phyloP scores from a whole-genome alignment of 1,140 invertebrate genomes.

The Physella acuta region DNA sequence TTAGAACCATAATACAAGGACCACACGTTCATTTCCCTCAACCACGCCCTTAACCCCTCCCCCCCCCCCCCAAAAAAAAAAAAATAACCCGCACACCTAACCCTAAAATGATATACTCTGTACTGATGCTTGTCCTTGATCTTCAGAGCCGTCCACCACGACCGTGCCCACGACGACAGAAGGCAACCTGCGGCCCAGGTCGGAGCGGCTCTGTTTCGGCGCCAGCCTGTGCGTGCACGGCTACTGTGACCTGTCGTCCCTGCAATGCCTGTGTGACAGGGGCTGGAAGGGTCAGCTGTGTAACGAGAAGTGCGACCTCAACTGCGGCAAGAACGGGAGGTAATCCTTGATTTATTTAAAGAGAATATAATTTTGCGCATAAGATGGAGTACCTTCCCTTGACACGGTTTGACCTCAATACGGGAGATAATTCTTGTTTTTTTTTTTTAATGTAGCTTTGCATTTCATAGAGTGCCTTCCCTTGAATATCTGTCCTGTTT shows the following conservation, averaged over 20 bases:
- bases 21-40: no score
- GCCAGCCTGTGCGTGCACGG: not conserved
- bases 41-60: no score
- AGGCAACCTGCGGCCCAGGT: not conserved
- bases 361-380: not conserved
- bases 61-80: no score
- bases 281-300: slow-evolving; percentile 14
- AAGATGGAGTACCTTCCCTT: not conserved
- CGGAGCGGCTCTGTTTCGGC: not conserved
- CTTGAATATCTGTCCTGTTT: not conserved
- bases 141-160: no score
- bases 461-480: not conserved
- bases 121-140: no score
- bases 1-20: no score
- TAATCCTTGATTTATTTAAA: not conserved
- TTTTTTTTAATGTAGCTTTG: not conserved
- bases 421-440: not conserved
- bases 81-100: no score
- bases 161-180: not conserved
- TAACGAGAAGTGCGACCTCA: not conserved
- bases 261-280: not conserved
- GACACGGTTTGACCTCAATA: not conserved
- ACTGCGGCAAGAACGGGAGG: not conserved
- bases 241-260: not conserved
- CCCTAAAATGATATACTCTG: no score